Evolutionary conservation across 2,888 invertebrate genomes (phyloP).

Genomic region (Apomyelois bistriatella): DNA sequence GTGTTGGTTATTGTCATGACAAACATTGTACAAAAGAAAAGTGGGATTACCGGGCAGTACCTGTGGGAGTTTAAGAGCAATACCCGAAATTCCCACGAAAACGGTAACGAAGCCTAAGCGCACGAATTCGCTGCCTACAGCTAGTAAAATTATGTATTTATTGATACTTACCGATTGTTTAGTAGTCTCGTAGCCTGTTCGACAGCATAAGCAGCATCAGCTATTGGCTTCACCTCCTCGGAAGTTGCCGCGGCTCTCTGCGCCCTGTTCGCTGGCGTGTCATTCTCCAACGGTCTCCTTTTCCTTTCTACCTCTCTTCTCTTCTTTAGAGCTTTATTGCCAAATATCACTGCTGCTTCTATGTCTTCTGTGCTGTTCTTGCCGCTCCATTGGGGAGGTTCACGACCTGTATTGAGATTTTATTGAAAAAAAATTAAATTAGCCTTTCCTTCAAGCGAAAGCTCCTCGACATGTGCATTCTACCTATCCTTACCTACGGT

Average conservation of each 20-base stretch:
- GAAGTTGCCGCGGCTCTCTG: constrained; percentile 85
- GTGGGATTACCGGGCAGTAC: too few relatives aligned
- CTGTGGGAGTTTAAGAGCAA: too few relatives aligned
- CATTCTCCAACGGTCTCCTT: constrained; percentile 61
- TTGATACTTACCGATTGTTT: constrained; percentile 72
- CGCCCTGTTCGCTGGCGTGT: constrained; percentile 84
- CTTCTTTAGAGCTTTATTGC: constrained; percentile 77
- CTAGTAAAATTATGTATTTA: too few relatives aligned
- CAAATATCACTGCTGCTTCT: constrained; percentile 73
- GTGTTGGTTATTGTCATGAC: too few relatives aligned
- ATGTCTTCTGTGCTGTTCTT: constrained; percentile 37
- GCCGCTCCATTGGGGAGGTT: constrained; percentile 41
- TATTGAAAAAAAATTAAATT: background rate
- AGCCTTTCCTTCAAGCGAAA: too few relatives aligned
- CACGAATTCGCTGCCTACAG: too few relatives aligned
- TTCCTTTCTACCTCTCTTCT: constrained; percentile 77
- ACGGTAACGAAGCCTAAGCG: too few relatives aligned
- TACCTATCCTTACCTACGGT: too few relatives aligned
- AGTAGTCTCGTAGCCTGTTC: constrained; percentile 84
- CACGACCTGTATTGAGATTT: constrained; percentile 33
- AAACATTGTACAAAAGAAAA: too few relatives aligned
- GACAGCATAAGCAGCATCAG: constrained; percentile 83
- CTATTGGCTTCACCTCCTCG: constrained; percentile 79
- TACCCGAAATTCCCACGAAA: too few relatives aligned
- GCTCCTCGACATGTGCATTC: too few relatives aligned